These are phyloP conservation scores for Petrocephalus microphthalmus DNA, from an alignment of 2,113 vertebrate genomes.

Conservation along the genomic window DNA sequence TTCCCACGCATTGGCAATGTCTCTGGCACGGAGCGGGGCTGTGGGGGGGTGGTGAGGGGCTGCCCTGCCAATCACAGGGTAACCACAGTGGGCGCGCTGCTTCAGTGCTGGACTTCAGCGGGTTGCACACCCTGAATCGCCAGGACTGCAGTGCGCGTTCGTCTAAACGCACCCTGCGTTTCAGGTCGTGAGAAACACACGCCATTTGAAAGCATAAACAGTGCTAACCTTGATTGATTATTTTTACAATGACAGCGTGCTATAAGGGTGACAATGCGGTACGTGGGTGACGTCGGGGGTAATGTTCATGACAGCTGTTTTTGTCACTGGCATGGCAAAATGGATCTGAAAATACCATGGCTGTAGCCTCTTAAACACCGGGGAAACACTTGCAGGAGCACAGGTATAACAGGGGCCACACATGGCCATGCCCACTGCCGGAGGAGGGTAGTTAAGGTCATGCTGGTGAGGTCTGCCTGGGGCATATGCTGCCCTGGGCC, in stretches of 20 bases:
- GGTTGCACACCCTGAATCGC: background rate
- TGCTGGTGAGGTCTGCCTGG: background rate
- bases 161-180: background rate
- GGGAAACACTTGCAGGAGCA: background rate
- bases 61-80: background rate
- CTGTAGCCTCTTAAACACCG: background rate
- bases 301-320: background rate
- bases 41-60: background rate
- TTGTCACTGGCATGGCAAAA: background rate
- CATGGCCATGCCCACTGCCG: background rate
- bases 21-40: background rate
- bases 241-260: background rate
- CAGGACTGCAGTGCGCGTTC: background rate
- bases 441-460: background rate
- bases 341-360: background rate
- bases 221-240: background rate
- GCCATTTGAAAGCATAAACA: background rate
- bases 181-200: background rate
- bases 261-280: background rate
- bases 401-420: background rate
- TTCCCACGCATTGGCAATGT: background rate
- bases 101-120: background rate
- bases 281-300: background rate
- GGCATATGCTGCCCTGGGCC: background rate
- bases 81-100: background rate